Conservation (phyloP, 1,140 invertebrate genomes). For the Dendrolimus punctatus region DNA sequence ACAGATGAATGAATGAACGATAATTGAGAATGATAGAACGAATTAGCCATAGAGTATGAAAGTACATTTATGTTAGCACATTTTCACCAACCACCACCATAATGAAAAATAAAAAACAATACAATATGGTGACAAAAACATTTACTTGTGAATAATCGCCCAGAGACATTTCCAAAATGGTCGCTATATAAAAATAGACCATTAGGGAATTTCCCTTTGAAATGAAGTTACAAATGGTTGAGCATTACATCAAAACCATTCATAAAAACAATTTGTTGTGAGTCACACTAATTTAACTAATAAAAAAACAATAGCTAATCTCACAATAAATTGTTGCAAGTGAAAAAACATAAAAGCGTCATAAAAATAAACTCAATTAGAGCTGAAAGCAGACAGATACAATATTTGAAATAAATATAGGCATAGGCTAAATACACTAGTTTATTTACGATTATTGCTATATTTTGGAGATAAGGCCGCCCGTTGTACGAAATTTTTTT, state of each 20-base stretch:
- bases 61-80: slow-evolving; percentile 63
- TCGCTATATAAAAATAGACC: too few species aligned
- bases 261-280: neutral
- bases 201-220: too few species aligned
- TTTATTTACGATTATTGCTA: too few species aligned
- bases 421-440: slow-evolving; percentile 8
- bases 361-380: slow-evolving; percentile 16
- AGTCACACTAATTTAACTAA: neutral
- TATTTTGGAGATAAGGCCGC: too few species aligned
- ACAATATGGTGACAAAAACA: slow-evolving; percentile 16
- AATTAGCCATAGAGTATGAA: slow-evolving; percentile 71
- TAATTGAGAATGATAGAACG: slow-evolving; percentile 34
- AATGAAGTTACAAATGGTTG: too few species aligned
- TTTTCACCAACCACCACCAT: slow-evolving; percentile 71
- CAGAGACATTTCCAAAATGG: too few species aligned
- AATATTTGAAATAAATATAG: slow-evolving; percentile 1
- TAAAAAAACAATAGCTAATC: neutral
- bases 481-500: too few species aligned
- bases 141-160: slow-evolving; percentile 6
- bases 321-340: slow-evolving; percentile 1
- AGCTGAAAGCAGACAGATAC: slow-evolving; percentile 19
- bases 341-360: slow-evolving; percentile 16
- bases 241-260: too few species aligned
- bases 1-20: slow-evolving; percentile 3
- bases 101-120: slow-evolving; percentile 43